Evolutionary conservation across 2,888 invertebrate genomes (phyloP).

Genomic region (Meghimatium bilineatum): DNA sequence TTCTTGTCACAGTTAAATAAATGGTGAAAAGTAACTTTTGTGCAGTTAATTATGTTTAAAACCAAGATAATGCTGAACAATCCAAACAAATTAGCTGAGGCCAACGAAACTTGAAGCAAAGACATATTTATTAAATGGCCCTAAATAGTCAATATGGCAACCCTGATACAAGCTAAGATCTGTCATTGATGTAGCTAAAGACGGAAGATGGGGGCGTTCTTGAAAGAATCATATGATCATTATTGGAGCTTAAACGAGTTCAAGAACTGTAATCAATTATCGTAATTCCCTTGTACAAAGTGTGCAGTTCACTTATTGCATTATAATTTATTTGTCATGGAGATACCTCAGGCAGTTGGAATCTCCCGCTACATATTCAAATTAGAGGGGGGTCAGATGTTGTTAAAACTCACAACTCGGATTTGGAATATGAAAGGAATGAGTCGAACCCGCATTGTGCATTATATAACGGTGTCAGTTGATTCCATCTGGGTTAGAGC

Average conservation of each 20-base stretch:
- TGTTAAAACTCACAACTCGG: slow-evolving; percentile 16
- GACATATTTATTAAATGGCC: no score
- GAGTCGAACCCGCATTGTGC: slow-evolving; percentile 4
- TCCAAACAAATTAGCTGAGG: no score
- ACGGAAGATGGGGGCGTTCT: background rate
- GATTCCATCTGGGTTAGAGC: background rate
- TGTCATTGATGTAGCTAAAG: background rate
- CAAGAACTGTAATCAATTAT: background rate
- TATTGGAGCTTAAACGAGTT: background rate
- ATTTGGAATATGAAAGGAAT: background rate
- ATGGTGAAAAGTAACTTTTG: no score
- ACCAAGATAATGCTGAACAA: no score
- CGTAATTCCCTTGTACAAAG: background rate
- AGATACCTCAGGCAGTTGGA: slow-evolving; percentile 17
- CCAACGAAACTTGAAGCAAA: no score
- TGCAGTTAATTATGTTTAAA: no score
- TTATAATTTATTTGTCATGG: slow-evolving; percentile 11
- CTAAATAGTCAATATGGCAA: no score
- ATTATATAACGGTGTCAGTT: slow-evolving; percentile 8
- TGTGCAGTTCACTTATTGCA: background rate
- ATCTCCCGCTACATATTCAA: background rate
- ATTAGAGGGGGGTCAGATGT: slow-evolving; percentile 21
- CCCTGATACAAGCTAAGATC: no score
- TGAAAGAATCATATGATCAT: background rate
- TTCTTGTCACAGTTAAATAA: no score